Base-by-base conservation (phyloP, 2,113 vertebrate species). In the Oncorhynchus mykiss region DNA sequence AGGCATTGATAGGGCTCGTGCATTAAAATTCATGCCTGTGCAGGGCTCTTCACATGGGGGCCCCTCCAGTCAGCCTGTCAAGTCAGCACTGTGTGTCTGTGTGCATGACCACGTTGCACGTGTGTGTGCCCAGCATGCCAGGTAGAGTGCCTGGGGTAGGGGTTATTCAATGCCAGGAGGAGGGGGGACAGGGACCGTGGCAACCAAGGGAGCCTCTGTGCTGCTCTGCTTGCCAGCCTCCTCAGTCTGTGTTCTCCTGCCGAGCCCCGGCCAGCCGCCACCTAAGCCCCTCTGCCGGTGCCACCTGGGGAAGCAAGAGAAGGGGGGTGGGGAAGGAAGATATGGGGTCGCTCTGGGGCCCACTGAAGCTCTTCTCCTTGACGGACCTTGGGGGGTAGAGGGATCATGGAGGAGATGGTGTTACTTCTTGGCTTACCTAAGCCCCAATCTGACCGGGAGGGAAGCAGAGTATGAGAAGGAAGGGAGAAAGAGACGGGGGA, bases 211-310 rank as follows among this genome's bases (percentile, higher is more conserved):
- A 71, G 34, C 70, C 49, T 22, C 39, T 76, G 25, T 83, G 77
- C 80, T 81, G 71, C 68, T 2, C 39, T 79, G 80, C 82, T 64
- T 67, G 24, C 65, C 65, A 67, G 65, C 65, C 65, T 39, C 75
- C 74, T 16, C 65, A n/a, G 59, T 62, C 59, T 62, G 59, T 62
- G 59, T 62, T 62, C 20, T 62, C 16, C 22, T 81, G 74, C 78
- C 73, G n/a, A 70, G 29, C 3, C 77, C 77, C 66, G 68, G 67
- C 60, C 20, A 9, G 8, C 9, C 71, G 59, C 54, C 71, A 45
- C 60, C 68, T 69, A 45, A 69, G 31, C 68, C 68, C 68, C 68
- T 45, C 31, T 45, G 16, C 67, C 45, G 67, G 29, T 57, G 16
- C 18, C 13, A 64, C 57, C 20, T 5, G 8, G 7, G 54, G 25